phyloP scores from a whole-genome alignment of 1,140 invertebrate genomes.

The Trichomalopsis sarcophagae region DNA sequence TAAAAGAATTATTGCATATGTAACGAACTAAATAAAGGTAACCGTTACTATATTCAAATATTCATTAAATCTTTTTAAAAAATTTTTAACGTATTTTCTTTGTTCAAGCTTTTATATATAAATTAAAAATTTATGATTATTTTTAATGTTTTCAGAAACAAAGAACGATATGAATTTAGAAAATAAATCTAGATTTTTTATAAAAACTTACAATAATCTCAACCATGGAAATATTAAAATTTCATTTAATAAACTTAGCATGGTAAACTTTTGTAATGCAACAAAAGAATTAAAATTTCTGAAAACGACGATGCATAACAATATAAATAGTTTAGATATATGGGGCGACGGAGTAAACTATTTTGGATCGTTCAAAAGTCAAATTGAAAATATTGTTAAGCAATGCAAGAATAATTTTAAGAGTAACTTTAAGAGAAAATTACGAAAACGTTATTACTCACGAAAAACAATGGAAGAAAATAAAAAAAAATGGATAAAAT shows the following conservation, averaged over 20 bases:
- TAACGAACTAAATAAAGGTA: background rate
- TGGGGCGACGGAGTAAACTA: slow-evolving; percentile 74
- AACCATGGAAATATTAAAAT: slow-evolving; percentile 56
- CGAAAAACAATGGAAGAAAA: slow-evolving; percentile 74
- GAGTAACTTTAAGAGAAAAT: slow-evolving; percentile 69
- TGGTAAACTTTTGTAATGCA: slow-evolving; percentile 63
- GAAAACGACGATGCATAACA: slow-evolving; percentile 68
- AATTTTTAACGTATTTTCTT: no score
- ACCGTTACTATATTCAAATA: background rate
- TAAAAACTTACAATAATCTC: background rate
- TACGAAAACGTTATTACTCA: slow-evolving; percentile 77
- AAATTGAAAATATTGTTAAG: slow-evolving; percentile 70
- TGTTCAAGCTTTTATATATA: background rate
- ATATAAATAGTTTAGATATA: slow-evolving; percentile 71
- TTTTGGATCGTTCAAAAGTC: slow-evolving; percentile 70
- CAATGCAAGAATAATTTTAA: slow-evolving; percentile 60
- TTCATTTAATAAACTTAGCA: slow-evolving; percentile 63
- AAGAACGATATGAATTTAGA: slow-evolving; percentile 59
- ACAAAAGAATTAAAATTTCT: slow-evolving; percentile 71
- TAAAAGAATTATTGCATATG: slow-evolving; percentile 60
- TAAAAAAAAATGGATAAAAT: slow-evolving; percentile 68
- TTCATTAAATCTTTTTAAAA: background rate
- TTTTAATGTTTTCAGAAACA: slow-evolving; percentile 15
- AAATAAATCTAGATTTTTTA: slow-evolving; percentile 21
- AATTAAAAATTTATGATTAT: background rate